Conservation (phyloP, 1,140 invertebrate species). For the Lordiphosa collinella region DNA sequence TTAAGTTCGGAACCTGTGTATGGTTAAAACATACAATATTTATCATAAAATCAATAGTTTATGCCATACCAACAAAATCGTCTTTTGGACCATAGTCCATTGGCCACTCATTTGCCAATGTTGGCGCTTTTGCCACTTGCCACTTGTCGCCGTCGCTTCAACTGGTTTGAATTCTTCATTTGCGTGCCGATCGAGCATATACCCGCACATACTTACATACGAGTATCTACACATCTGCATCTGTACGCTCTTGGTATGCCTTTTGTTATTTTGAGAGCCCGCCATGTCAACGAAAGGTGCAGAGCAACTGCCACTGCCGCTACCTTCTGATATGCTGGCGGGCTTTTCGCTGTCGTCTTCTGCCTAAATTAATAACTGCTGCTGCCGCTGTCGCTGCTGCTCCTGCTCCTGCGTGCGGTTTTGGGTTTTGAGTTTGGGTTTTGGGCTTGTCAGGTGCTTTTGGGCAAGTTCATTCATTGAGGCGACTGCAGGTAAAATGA, state of each 20-base stretch:
- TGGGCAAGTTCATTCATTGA: slow-evolving; percentile 24
- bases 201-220: slow-evolving; percentile 14
- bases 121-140: slow-evolving; percentile 38
- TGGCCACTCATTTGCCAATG: slow-evolving; percentile 10
- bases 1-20: too few relatives aligned
- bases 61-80: too few relatives aligned
- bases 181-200: slow-evolving; percentile 41
- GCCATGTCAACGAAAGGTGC: slow-evolving; percentile 58
- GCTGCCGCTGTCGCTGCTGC: slow-evolving; percentile 1
- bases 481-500: slow-evolving; percentile 24
- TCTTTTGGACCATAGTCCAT: too few relatives aligned
- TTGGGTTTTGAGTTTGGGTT: slow-evolving; percentile 2
- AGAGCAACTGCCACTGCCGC: slow-evolving; percentile 40
- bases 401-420: slow-evolving; percentile 52
- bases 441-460: slow-evolving; percentile 58
- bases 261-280: slow-evolving; percentile 22
- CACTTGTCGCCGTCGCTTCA: slow-evolving; percentile 41
- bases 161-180: slow-evolving; percentile 71
- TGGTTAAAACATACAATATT: too few relatives aligned
- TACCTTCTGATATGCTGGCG: slow-evolving; percentile 39
- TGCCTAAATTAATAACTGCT: slow-evolving; percentile 63
- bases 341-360: slow-evolving; percentile 25
- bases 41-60: too few relatives aligned
- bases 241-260: neutral
- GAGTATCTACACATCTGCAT: slow-evolving; percentile 4